Base-by-base conservation (phyloP, 2,113 vertebrate species). In the Canis aureus region DNA sequence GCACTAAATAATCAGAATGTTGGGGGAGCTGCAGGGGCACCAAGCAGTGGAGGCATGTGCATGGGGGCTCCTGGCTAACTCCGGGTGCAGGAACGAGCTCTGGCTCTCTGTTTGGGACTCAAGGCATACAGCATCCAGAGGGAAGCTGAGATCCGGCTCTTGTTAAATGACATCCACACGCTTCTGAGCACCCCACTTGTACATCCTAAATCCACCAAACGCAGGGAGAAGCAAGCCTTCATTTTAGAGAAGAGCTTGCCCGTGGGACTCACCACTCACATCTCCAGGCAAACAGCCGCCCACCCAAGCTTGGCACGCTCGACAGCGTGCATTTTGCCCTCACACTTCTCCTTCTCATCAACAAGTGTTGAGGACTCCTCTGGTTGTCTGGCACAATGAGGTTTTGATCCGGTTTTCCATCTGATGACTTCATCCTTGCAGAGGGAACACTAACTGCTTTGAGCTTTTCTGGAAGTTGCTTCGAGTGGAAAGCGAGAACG, bases 251-350 rank as follows among this genome's bases (percentile, higher is more conserved):
- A 10, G 6, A 1, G 32, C 16, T n/a, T 8, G 12, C 11, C n/a
- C 12, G 5, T 0, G 0, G 32, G 32, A 11, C 16, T 9, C 22
- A 0, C 19, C 22, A 0, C 2, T 2, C 12, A 2, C 10, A 0
- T 0, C 8, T 1, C 16, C 71, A 12, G 62, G 11, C 15, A 4
- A 1, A 7, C 22, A 55, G 78, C 59, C 22, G 2, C 29, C 57
- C 9, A 16, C n/a, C 29, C 0, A 0, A 32, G 35, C 57, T 1
- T 0, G 23, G 5, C 76, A 0, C 3, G 1, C 64, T 12, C 23
- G 0, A 0, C 0, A 0, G 38, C 1, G 10, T 0, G 8, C 3
- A 0, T 1, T 1, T 2, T 0, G 5, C 22, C 32, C 51, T 25
- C 0, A 2, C 0, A 8, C 4, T 23, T 11, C 94, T 38, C n/a